Evolutionary conservation across 30 jellyfish, hydroid and myxozoan genomes (phyloP), one percentile per base, ranked within the genome.

Genomic region (Rhopilema esculentum): DNA sequence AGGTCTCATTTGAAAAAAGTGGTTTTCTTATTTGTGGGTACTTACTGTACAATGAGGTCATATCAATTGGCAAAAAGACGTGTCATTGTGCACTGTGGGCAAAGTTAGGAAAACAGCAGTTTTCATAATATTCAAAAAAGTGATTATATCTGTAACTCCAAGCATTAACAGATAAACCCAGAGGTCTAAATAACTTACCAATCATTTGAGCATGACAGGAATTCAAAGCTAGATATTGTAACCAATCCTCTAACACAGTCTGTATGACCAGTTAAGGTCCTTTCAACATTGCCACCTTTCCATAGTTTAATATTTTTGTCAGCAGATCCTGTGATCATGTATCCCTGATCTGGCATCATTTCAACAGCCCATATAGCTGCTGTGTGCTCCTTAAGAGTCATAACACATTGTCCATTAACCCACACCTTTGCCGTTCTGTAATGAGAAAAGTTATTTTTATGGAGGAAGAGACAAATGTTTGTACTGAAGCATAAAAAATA

Each of bases 341-440:
- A 53, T 16, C 99, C 99, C 53, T 79, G 91, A 8, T 94, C 99
- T 65, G 97, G 91, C 84, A 94, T 84, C 95, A 90, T 82, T 8
- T 85, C 89, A 25, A 90, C 97, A 15, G 96, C 89, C 99, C 99
- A 94, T n/a, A 94, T 87, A 25, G 99, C 97, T 51, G 97, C 99
- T 40, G 88, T 80, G 49, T 94, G 99, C 1, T 95, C 99, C 29
- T 63, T 62, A 25, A 94, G 87, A 26, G 68, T 74, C 97, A 94
- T 89, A 19, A 87, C 99, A 27, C 89, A 84, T 73, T 90, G 92
- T 19, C 97, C 99, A 89, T 90, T 94, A 16, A 79, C 91, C 99
- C 99, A 94, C 24, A 94, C 94, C 4, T 85, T 53, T 8, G 99
- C 99, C 26, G 99, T 84, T 72, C 99, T 94, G 69, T 25, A 61